Evolutionary conservation across 1,140 invertebrate genomes (phyloP).

Genomic region (Leptestheria dahalacensis): DNA sequence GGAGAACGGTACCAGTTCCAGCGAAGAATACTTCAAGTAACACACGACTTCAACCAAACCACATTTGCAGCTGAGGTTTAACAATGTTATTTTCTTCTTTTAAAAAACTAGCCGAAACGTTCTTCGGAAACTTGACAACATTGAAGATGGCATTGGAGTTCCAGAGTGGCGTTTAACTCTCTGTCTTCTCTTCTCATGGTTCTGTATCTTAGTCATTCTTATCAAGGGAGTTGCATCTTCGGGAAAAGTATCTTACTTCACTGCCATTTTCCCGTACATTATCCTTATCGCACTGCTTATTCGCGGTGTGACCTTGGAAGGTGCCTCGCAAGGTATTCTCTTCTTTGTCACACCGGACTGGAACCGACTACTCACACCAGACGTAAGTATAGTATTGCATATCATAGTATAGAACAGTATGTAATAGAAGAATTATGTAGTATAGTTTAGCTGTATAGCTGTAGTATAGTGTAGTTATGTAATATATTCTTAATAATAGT

Average conservation of each 20-base stretch:
- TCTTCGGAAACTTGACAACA: neutral
- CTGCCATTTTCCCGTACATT: slow-evolving; percentile 57
- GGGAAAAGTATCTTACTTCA: slow-evolving; percentile 68
- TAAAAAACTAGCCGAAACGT: slow-evolving; percentile 11
- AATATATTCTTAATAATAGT: too few relatives aligned
- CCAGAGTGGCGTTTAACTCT: slow-evolving; percentile 59
- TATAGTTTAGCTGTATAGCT: neutral
- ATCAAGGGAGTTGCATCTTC: slow-evolving; percentile 48
- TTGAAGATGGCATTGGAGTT: slow-evolving; percentile 12
- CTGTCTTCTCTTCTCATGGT: slow-evolving; percentile 59
- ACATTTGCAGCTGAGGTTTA: neutral
- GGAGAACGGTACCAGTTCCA: neutral
- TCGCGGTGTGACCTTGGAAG: slow-evolving; percentile 38
- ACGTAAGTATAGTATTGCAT: too few relatives aligned
- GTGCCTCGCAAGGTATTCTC: slow-evolving; percentile 38
- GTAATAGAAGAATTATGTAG: too few relatives aligned
- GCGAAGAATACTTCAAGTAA: slow-evolving; percentile 13
- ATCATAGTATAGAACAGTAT: too few relatives aligned
- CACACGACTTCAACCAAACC: neutral
- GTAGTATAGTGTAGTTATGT: neutral
- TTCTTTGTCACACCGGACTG: slow-evolving; percentile 58
- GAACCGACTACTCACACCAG: slow-evolving; percentile 44
- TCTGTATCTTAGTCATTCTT: slow-evolving; percentile 56
- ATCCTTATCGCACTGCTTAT: slow-evolving; percentile 52
- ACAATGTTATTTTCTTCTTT: neutral